Percentiles rank a stretch among this genome's conserved stretches.
Conservation (phyloP, 2,888 invertebrate species). For the Cyclophora albipunctata region DNA sequence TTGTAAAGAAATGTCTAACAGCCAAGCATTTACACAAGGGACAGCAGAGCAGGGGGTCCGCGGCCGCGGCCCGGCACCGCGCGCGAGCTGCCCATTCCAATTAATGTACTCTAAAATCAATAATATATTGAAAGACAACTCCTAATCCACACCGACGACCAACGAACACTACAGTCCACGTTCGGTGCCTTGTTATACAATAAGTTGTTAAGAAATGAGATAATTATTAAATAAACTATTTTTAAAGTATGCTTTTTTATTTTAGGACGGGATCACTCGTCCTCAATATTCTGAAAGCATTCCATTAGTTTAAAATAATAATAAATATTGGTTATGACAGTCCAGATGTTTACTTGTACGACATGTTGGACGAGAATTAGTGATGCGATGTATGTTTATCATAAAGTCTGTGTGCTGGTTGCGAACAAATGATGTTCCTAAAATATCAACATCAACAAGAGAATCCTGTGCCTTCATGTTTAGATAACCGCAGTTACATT, state of each 20-base stretch:
- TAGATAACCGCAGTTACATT: slow-evolving; percentile 20
- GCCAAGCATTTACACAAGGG: slow-evolving; percentile 58
- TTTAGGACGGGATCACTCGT: slow-evolving; percentile 1
- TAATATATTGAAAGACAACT: slow-evolving; percentile 16
- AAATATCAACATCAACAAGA: slow-evolving; percentile 22
- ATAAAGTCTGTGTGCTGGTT: slow-evolving; percentile 3
- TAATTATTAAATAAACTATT: slow-evolving; percentile 62
- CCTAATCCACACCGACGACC: slow-evolving; percentile 17
- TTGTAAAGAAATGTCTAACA: slow-evolving; percentile 42
- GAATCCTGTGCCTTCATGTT: slow-evolving; percentile 10
- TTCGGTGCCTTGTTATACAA: slow-evolving; percentile 41
- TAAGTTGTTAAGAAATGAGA: slow-evolving; percentile 53
- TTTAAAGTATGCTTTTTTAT: slow-evolving; percentile 27
- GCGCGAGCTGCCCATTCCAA: background rate
- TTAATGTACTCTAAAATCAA: slow-evolving; percentile 23
- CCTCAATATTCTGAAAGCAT: slow-evolving; percentile 6
- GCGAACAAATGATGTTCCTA: slow-evolving; percentile 4
- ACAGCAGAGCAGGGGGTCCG: background rate
- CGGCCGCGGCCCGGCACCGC: slow-evolving; percentile 6
- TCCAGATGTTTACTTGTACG: slow-evolving; percentile 7
- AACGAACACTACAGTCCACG: slow-evolving; percentile 19
- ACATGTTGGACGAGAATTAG: background rate
- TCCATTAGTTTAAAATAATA: slow-evolving; percentile 7
- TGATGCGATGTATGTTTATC: too few relatives aligned
- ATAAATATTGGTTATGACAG: slow-evolving; percentile 5